phyloP scores from a whole-genome alignment of 2,888 invertebrate genomes.

The Andricus curvator region DNA sequence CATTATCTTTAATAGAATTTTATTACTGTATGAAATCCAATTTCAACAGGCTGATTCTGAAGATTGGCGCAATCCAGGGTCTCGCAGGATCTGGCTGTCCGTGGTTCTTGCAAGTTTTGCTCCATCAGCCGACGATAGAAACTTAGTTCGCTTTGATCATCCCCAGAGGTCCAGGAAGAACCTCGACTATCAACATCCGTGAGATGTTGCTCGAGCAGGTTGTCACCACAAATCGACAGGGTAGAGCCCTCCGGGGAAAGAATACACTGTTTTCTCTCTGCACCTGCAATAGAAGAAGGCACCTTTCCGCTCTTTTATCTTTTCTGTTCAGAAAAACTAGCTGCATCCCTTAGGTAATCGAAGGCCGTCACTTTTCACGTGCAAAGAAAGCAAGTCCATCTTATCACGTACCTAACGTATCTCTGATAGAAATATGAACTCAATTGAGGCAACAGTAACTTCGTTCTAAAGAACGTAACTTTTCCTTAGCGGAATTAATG shows the following conservation, averaged over 20 bases:
- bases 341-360: conserved; percentile 3
- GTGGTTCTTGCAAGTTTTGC: conserved; percentile 47
- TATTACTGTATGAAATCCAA: conserved; percentile 38
- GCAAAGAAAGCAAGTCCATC: not conserved
- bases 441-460: not conserved
- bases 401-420: not conserved
- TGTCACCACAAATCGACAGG: conserved; percentile 70
- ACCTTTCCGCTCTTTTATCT: conserved; percentile 42
- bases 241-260: conserved; percentile 64
- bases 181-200: conserved; percentile 57
- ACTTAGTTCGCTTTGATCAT: conserved; percentile 66
- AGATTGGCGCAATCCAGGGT: conserved; percentile 22
- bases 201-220: conserved; percentile 59
- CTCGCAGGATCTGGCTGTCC: conserved; percentile 9
- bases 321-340: not conserved
- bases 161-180: conserved; percentile 62
- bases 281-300: conserved; percentile 54
- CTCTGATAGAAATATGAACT: not conserved
- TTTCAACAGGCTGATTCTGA: not conserved
- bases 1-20: not conserved
- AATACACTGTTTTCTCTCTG: conserved; percentile 54
- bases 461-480: not conserved
- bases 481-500: no score
- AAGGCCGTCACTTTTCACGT: not conserved
- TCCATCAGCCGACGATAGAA: conserved; percentile 64